Evolutionary conservation across 2,113 vertebrate species (phyloP), one percentile per base, ranked within the genome.

Genomic region (Rhynchomys soricoides): DNA sequence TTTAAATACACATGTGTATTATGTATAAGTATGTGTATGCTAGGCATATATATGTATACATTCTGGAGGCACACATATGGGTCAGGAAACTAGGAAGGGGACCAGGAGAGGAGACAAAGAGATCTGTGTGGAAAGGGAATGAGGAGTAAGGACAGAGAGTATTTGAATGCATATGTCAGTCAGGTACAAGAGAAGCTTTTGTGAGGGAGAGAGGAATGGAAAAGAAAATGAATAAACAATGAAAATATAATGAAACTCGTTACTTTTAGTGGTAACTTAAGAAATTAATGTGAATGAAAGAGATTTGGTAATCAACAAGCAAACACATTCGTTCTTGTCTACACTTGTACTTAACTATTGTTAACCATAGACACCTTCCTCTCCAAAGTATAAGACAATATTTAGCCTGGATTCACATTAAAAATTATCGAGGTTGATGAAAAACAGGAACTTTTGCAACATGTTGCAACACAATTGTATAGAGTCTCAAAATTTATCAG

Each of bases 401-500:
- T 91, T 95, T 92, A 96, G 21, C 59, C 50, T 87, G 26, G 43
- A 9, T 91, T 95, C 43, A 89, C 50, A 86, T 93, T 8, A n/a
- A 83, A 96, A 95, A 83, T 83, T 74, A 77, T 40, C 17, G 85
- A 37, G 90, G 21, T 96, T 94, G 55, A 66, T 91, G 74, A 96
- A 95, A 95, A 40, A 86, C 1, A 82, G 96, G 19, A 94, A 71
- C 26, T 90, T 87, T 68, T 91, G 31, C 17, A 92, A 77, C 10
- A 93, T 89, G 94, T 24, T 96, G 5, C 7, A 86, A 64, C 79
- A 95, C 0, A 81, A 15, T 78, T 92, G 89, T 78, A 89, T 77
- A 93, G 22, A 91, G 11, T 92, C 93, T 59, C 22, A 86, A 12
- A 15, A 83, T 88, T 89, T 89, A 29, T n/a, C 52, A 92, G 43